phyloP scores from a whole-genome alignment of 1,140 invertebrate species.

The Acromyrmex heyeri region DNA sequence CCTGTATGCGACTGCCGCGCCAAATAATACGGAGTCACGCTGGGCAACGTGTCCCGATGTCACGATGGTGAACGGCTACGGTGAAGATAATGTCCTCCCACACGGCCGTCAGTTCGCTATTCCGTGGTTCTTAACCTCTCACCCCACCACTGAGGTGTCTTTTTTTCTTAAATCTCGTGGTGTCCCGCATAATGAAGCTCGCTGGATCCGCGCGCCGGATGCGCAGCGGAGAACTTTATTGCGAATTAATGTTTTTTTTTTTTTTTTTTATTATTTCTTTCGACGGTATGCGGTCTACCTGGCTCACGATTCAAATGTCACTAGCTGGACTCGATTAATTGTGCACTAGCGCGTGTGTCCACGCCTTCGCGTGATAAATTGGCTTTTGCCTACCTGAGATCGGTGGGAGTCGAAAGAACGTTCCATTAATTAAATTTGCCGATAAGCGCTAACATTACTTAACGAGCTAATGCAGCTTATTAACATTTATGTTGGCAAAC shows the following conservation, averaged over 20 bases:
- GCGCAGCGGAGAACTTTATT: conserved; percentile 61
- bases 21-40: conserved; percentile 85
- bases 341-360: conserved; percentile 34
- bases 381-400: conserved; percentile 16
- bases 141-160: conserved; percentile 50
- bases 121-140: conserved; percentile 82
- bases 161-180: conserved; percentile 66
- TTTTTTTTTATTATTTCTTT: conserved; percentile 1
- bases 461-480: conserved; percentile 26
- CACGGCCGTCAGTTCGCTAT: conserved; percentile 81
- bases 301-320: conserved; percentile 62
- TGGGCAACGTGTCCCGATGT: conserved; percentile 79
- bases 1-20: conserved; percentile 77
- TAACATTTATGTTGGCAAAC: conserved; percentile 49
- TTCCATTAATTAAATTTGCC: conserved; percentile 58
- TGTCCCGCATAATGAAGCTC: conserved; percentile 64
- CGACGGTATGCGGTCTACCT: conserved; percentile 57
- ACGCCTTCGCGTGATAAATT: conserved; percentile 63
- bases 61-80: conserved; percentile 78
- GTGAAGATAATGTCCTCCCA: conserved; percentile 85
- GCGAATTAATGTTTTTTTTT: conserved; percentile 71
- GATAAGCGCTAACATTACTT: conserved; percentile 60
- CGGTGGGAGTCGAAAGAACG: background rate
- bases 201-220: conserved; percentile 4
- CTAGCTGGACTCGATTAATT: conserved; percentile 63